Evolutionary conservation across 2,113 vertebrate species (phyloP).

Genomic region (Tonatia bakeri): DNA sequence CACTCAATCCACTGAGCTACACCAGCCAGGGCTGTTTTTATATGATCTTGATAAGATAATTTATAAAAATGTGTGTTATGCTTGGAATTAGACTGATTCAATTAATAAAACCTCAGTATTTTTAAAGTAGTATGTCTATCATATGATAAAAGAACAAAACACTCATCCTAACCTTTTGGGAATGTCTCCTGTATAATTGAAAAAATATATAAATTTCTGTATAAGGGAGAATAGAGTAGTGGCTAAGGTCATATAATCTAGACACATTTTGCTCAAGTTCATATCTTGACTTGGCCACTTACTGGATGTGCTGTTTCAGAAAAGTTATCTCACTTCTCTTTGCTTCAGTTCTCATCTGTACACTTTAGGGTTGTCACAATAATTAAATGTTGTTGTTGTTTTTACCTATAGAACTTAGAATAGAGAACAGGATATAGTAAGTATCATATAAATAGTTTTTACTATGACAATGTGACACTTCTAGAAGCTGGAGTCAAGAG

Average conservation of each 20-base stretch:
- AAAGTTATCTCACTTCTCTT: background rate
- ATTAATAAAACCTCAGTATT: background rate
- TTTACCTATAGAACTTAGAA: background rate
- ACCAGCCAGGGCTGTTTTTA: too few relatives aligned
- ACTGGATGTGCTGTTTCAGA: background rate
- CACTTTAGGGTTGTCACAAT: background rate
- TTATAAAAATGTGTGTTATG: background rate
- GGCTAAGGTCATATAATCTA: background rate
- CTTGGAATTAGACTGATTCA: background rate
- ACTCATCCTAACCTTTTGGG: background rate
- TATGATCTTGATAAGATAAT: background rate
- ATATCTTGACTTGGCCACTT: background rate
- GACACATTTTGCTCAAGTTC: background rate
- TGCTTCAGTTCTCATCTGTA: background rate
- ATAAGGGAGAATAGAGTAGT: background rate
- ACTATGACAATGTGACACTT: background rate
- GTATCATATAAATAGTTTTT: background rate
- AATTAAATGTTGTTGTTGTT: background rate
- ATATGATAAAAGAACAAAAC: background rate
- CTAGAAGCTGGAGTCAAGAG: background rate
- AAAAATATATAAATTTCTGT: background rate
- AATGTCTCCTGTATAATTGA: background rate
- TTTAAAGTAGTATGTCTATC: background rate
- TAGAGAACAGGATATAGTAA: background rate
- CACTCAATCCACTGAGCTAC: too few relatives aligned